phyloP scores from a whole-genome alignment of 2,113 vertebrate genomes.

The Philantomba maxwellii region DNA sequence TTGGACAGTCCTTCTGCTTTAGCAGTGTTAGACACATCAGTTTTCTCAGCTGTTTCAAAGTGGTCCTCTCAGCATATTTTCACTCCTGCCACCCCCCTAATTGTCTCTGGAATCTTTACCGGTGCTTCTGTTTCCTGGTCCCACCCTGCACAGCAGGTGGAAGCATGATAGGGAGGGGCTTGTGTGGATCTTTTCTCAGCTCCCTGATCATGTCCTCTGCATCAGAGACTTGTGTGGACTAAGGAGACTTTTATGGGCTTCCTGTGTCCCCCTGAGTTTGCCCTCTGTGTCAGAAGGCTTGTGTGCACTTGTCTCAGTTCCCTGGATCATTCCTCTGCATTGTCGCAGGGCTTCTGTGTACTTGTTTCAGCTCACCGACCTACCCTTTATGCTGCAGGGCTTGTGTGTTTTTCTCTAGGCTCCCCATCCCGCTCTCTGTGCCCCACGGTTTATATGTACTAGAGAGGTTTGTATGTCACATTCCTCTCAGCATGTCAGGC shows the following conservation, averaged over 20 bases:
- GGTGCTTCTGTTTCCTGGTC: background rate
- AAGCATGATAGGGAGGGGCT: background rate
- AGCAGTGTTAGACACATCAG: background rate
- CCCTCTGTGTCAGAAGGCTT: background rate
- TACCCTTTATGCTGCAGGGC: background rate
- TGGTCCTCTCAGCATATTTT: background rate
- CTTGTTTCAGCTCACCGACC: background rate
- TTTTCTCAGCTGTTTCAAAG: background rate
- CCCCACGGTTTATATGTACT: background rate
- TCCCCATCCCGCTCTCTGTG: background rate
- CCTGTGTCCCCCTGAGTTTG: background rate
- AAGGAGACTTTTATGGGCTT: background rate
- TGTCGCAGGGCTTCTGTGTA: background rate
- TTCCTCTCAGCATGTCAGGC: background rate
- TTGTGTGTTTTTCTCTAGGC: background rate
- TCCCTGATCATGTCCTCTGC: background rate
- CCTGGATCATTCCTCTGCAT: accelerated
- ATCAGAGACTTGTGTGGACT: background rate
- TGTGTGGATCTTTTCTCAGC: background rate
- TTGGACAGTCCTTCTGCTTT: background rate
- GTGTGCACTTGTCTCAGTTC: background rate
- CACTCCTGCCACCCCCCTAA: background rate
- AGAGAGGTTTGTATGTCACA: background rate
- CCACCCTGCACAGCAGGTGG: background rate
- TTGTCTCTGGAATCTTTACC: background rate